Evolutionary conservation across 2,113 vertebrate species (phyloP).

Genomic region (Phalacrocorax aristotelis): DNA sequence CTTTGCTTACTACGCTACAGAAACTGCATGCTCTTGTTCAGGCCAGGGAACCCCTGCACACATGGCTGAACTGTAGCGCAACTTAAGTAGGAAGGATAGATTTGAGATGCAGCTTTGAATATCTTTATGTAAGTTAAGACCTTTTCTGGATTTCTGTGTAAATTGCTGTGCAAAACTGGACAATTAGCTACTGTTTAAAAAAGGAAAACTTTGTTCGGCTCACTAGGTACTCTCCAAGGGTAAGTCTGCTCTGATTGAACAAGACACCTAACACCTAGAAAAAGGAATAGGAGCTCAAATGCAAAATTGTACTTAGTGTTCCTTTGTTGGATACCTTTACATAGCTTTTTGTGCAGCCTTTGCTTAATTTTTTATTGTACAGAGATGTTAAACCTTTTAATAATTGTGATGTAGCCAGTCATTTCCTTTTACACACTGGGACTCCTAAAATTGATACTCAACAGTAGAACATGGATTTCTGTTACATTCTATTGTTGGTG

Average conservation of each 20-base stretch:
- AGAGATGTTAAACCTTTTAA: not conserved
- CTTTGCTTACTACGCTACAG: not conserved
- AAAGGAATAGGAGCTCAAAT: not conserved
- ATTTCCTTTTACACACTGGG: not conserved
- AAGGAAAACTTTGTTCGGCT: not conserved
- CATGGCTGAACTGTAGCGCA: fast-evolving
- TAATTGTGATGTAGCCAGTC: not conserved
- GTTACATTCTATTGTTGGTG: not conserved
- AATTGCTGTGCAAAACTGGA: not conserved
- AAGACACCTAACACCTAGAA: not conserved
- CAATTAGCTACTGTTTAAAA: not conserved
- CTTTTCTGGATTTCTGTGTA: not conserved
- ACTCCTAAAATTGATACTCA: not conserved
- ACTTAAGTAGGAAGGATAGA: not conserved
- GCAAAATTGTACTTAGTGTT: not conserved
- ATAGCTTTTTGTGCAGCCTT: not conserved
- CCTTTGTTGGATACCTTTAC: not conserved
- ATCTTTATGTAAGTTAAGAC: not conserved
- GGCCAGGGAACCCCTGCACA: not conserved
- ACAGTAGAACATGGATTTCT: not conserved
- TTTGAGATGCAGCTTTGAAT: not conserved
- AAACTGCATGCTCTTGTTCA: not conserved
- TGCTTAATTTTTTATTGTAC: not conserved
- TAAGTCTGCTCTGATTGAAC: not conserved
- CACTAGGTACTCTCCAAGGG: not conserved